These are phyloP conservation scores for Leucoraja erinaceus DNA, from an alignment of 2,113 vertebrate species.

Conservation along the genomic window DNA sequence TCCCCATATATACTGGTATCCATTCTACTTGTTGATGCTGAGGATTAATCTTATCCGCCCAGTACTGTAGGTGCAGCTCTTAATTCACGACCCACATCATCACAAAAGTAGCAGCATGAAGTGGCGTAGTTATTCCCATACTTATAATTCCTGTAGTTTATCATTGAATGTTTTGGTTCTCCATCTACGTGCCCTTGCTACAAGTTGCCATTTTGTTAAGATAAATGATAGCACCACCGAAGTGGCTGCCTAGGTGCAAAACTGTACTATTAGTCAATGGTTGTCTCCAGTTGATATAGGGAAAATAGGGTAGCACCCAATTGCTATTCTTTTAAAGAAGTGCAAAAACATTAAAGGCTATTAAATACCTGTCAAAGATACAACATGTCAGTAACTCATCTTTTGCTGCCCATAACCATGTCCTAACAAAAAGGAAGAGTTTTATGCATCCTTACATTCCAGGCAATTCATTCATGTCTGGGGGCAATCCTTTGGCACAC, in stretches of 20 bases:
- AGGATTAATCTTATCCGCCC: constrained; percentile 1
- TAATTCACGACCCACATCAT: not conserved
- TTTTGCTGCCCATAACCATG: constrained; percentile 2
- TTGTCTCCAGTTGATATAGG: constrained; percentile 5
- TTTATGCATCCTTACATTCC: not conserved
- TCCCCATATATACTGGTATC: not conserved
- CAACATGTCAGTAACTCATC: not conserved
- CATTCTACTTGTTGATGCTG: not conserved
- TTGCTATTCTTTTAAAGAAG: constrained; percentile 4
- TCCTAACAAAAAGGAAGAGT: not conserved
- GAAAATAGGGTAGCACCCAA: not conserved
- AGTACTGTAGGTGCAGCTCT: not conserved
- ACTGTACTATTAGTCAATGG: not conserved
- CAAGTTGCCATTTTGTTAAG: constrained; percentile 23
- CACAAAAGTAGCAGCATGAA: constrained; percentile 12
- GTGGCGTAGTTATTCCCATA: not conserved
- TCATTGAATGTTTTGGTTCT: not conserved
- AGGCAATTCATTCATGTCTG: constrained; percentile 6
- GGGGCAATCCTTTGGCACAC: constrained; percentile 28
- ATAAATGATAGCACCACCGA: not conserved
- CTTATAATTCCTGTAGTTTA: not conserved
- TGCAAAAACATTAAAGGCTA: constrained; percentile 25
- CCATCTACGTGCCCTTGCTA: not conserved
- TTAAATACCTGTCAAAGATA: constrained; percentile 1
- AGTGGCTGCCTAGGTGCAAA: constrained; percentile 12